Base-by-base conservation (phyloP, 2,888 invertebrate species). In the Trichopoda pennipes region DNA sequence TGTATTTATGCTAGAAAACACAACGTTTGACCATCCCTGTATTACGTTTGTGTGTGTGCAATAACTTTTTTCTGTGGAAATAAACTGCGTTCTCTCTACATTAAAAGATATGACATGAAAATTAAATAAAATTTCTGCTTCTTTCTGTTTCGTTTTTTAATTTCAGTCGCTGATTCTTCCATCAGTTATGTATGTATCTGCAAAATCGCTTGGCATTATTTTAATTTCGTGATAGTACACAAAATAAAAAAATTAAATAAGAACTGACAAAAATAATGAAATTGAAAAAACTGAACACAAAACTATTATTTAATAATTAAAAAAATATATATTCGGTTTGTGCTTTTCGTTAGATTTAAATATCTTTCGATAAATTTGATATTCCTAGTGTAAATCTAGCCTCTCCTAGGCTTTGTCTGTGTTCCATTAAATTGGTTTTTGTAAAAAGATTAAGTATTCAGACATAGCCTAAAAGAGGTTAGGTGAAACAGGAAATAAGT, bases 321-420 rank as follows among this genome's bases (percentile, higher is more conserved):
- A 21, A 21, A 28, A 28, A 28, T n/a, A 28, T 28, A 2, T 28
- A 7, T 28, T 28, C 28, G 28, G 7, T 28, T 28, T 28, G 28
- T 28, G 28, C 8, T 28, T 28, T 6, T 28, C 4, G 3, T 28
- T 7, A 28, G 8, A 28, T 1, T 7, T 28, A 28, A 28, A 38
- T 12, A 38, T 35, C 8, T 21, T 51, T 51, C 21, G 12, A 14
- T 19, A 61, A 61, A 23, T 23, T 1, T 2, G 68, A 44, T 10
- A 85, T 79, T 87, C 87, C 87, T 87, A 87, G 86, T 79, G 85
- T 86, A 87, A 91, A 92, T 92, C 91, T 93, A 93, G 93, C 93
- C 93, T 93, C 93, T 93, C 92, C 93, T 93, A 93, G 93, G 93
- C 93, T 93, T 93, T 93, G 93, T 93, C 93, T 93, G 92, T 92